phyloP scores from a whole-genome alignment of 2,797 vertebrate species.

The Schizopygopsis malacanthus region DNA sequence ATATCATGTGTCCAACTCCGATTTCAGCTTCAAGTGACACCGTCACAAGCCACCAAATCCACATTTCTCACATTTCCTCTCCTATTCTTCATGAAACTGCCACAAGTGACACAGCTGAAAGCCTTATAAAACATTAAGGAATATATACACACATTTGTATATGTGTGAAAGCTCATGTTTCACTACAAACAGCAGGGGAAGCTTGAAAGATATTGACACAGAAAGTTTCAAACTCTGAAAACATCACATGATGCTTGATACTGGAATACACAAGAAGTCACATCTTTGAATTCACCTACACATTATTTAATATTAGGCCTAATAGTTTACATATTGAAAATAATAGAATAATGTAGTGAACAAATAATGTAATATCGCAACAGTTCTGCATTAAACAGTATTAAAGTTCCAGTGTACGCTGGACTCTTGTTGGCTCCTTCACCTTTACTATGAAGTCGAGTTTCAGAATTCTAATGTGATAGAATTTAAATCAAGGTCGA shows the following conservation, averaged over 20 bases:
- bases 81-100: slow-evolving; percentile 63
- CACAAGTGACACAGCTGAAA: slow-evolving; percentile 55
- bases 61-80: slow-evolving; percentile 55
- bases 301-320: not conserved
- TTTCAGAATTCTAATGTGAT: not conserved
- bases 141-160: slow-evolving; percentile 9
- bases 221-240: not conserved
- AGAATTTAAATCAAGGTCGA: no score
- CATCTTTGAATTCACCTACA: not conserved
- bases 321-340: not conserved
- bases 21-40: slow-evolving; percentile 69
- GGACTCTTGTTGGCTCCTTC: not conserved
- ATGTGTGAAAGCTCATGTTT: not conserved
- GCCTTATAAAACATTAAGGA: not conserved
- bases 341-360: not conserved
- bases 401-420: not conserved
- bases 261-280: not conserved
- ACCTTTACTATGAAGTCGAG: not conserved
- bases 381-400: not conserved
- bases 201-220: slow-evolving; percentile 5
- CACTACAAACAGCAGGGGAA: not conserved
- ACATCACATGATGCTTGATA: slow-evolving; percentile 7
- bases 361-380: not conserved
- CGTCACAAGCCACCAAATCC: slow-evolving; percentile 61
- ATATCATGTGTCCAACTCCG: slow-evolving; percentile 68